Evolutionary conservation across 2,113 vertebrate species (phyloP), one percentile per base, ranked within the genome.

Genomic region (Oryzias melastigma): DNA sequence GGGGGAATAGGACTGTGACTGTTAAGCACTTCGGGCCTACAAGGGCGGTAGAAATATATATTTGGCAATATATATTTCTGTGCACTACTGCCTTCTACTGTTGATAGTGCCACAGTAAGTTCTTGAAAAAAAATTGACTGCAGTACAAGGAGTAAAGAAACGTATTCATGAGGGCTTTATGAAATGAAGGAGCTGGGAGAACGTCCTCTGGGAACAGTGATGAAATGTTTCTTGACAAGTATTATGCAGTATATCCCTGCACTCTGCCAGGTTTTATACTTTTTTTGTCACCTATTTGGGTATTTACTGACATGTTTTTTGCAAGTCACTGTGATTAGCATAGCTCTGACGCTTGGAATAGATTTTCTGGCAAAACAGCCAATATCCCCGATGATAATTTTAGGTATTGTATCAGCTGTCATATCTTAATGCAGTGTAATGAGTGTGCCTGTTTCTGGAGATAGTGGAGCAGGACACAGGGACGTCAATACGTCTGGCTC

Each of bases 391-490:
- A 24, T 16, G 25, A 58, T 65, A 44, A 65, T 60, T 14, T 65
- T 58, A 55, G 70, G 56, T 68, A 73, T 73, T 40, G 77, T 42
- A 76, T 81, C 75, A 61, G 55, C 53, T 71, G 60, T 55, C 57
- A 66, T 40, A 47, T 66, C 14, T 68, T 60, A 69, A 35, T 35
- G 35, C 35, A 8, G 57, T 4, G 27, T 58, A 60, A 58, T 47
- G 47, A 78, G 45, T 58, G 35, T 65, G 65, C 50, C 29, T 65
- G 57, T 53, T 57, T 76, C 49, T 63, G 24, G 59, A 43, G 41
- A 10, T 47, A 55, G 52, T 18, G 42, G 22, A 71, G 67, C 58
- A 57, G 50, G 58, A 18, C 47, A 58, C 18, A 14, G 51, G 40
- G 45, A 54, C 75, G 67, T 74, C 81, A 75, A 62, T 70, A 75